Base-by-base conservation (phyloP, 23 tunicate species). In the Halocynthia aurantium region DNA sequence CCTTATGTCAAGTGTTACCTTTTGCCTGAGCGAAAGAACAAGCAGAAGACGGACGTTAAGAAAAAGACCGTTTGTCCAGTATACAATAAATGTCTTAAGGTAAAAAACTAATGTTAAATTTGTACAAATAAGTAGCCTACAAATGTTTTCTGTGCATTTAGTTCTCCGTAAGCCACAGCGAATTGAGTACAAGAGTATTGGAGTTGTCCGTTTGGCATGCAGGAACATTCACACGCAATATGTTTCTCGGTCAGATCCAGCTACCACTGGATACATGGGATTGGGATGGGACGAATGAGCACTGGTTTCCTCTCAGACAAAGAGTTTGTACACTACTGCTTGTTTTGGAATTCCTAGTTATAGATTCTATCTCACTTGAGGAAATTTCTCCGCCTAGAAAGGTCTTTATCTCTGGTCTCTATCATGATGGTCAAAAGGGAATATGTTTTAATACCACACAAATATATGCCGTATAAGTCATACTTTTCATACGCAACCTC, bases 1-100 rank as follows among this genome's bases (percentile, higher is more conserved):
- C 77, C 88, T 10, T 84, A 84, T 51, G 88, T 84, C 74, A 84
- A 84, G 82, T 77, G 83, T 81, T 84, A 84, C 60, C 77, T 84
- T 40, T 61, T 84, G 10, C 88, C 88, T 40, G 88, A 84, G 50
- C 65, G 77, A 57, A 79, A 72, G 61, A 55, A 67, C 63, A 84
- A 84, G 49, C 70, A 80, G 56, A 84, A 84, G 53, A 84, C 88
- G 7, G 58, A 72, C 13, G 69, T 81, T 19, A 84, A 70, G 22
- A 84, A 84, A 70, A 58, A 74, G 56, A 84, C 88, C 2, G 70
- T 40, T 18, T 53, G 65, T 58, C 88, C 88, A 7, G 71, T 49
- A n/a, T 84, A 53, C 78, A 61, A 77, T 19, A 81, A 84, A 84
- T 20, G 44, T 58, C 69, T 67, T 13, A 80, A 51, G 56, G 76